Evolutionary conservation across 2,113 vertebrate species (phyloP).

Genomic region (Phycodurus eques): DNA sequence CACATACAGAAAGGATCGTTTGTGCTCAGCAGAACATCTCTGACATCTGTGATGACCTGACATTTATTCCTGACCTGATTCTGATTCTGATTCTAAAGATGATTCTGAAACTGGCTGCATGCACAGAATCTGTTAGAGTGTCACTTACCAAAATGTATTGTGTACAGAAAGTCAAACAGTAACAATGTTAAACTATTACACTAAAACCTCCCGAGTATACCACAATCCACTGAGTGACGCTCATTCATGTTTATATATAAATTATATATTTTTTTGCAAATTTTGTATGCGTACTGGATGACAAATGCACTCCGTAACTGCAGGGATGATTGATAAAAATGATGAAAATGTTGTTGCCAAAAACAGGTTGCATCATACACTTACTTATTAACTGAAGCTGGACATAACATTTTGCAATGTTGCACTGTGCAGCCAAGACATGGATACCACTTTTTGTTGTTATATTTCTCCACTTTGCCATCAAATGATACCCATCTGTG

Average conservation of each 20-base stretch:
- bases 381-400: background rate
- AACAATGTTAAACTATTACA: conserved; percentile 7
- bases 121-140: conserved; percentile 26
- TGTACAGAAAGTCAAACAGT: conserved; percentile 38
- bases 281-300: no score
- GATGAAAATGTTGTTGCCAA: no score
- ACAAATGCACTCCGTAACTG: no score
- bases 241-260: background rate
- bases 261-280: no score
- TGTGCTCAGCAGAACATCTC: conserved; percentile 25
- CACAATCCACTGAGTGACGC: background rate
- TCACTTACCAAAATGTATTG: background rate
- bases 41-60: conserved; percentile 31
- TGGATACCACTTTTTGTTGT: background rate
- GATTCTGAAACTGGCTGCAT: conserved; percentile 14
- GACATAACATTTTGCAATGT: background rate
- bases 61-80: conserved; percentile 34
- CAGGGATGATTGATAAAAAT: no score
- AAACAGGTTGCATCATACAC: no score
- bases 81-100: no score
- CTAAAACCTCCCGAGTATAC: background rate
- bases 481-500: background rate
- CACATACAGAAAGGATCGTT: conserved; percentile 21
- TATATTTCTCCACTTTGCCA: background rate
- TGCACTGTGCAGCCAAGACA: background rate